phyloP scores from a whole-genome alignment of 92 coral and sea anemone species.

The Zoanthus gigantus region DNA sequence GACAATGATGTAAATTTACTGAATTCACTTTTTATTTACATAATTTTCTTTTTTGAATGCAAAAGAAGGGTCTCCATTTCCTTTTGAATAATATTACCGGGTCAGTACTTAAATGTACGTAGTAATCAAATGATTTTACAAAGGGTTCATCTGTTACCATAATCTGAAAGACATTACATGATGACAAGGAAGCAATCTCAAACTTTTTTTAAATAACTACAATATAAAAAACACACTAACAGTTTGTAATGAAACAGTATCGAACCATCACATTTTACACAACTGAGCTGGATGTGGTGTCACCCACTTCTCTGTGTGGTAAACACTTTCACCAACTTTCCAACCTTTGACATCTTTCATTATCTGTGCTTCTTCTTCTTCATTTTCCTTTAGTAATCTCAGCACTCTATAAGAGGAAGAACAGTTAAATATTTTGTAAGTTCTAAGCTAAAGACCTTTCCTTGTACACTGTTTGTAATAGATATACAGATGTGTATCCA shows the following conservation, averaged over 20 bases:
- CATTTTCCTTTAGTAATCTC: conserved; percentile 86
- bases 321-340: conserved; percentile 95
- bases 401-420: conserved; percentile 63
- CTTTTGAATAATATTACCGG: neutral
- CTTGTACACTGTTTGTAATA: too few species aligned
- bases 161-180: neutral
- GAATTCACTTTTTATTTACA: conserved; percentile 14
- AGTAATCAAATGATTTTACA: too few species aligned
- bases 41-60: neutral
- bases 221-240: neutral
- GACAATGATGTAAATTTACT: neutral
- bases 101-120: too few species aligned
- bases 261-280: conserved; percentile 47
- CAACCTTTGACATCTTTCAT: conserved; percentile 99
- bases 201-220: neutral
- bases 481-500: too few species aligned
- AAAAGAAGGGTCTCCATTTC: neutral
- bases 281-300: conserved; percentile 93
- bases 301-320: conserved; percentile 94
- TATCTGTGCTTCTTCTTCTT: conserved; percentile 86
- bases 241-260: neutral
- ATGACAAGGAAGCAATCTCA: neutral
- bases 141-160: too few species aligned
- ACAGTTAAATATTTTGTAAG: neutral
- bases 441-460: neutral